Conservation (phyloP, 1,140 invertebrate genomes). For the Cydia pomonella region DNA sequence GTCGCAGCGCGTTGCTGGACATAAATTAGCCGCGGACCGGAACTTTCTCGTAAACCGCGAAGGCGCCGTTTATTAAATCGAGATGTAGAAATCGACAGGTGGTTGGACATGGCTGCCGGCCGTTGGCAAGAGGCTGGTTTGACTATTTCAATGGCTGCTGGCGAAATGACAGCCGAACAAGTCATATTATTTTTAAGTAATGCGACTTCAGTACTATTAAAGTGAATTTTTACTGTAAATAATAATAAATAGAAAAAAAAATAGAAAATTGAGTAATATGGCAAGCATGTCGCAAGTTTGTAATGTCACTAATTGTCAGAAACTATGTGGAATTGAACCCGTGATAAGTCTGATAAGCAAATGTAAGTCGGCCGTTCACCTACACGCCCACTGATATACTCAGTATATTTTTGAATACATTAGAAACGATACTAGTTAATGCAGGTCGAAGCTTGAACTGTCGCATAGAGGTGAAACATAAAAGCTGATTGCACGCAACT, state of each 20-base stretch:
- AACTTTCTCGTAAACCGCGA: constrained; percentile 35
- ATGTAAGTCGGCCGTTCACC: constrained; percentile 77
- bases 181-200: background rate
- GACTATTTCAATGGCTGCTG: background rate
- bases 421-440: constrained; percentile 33
- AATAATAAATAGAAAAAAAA: no score
- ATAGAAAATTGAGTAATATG: background rate
- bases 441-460: constrained; percentile 38
- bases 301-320: background rate
- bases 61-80: constrained; percentile 37
- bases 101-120: constrained; percentile 67
- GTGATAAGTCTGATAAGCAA: constrained; percentile 61
- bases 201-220: no score
- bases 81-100: constrained; percentile 60
- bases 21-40: constrained; percentile 36
- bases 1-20: constrained; percentile 25
- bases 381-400: constrained; percentile 65
- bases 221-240: no score
- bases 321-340: background rate
- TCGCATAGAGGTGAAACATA: constrained; percentile 41
- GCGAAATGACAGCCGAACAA: background rate
- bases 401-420: constrained; percentile 53
- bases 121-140: constrained; percentile 39
- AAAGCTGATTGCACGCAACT: constrained; percentile 56
- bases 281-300: background rate